Conservation (phyloP, 2,888 invertebrate species). For the Ophonus ardosiacus region DNA sequence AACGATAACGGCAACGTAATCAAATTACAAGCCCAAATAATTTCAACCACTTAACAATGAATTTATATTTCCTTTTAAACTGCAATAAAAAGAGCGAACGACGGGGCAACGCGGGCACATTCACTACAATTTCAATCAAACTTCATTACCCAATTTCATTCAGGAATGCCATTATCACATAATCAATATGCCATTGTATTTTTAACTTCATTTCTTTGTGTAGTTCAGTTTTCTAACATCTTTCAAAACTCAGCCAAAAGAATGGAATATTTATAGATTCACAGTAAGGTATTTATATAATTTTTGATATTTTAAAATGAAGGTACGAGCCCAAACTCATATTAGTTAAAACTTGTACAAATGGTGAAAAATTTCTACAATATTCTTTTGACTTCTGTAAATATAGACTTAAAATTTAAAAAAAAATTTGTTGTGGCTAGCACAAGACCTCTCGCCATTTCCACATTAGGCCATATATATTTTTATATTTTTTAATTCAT, state of each 20-base stretch:
- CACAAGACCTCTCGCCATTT: no score
- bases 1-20: slow-evolving; percentile 67
- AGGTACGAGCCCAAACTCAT: no score
- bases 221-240: not conserved
- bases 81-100: not conserved
- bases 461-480: no score
- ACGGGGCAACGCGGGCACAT: not conserved
- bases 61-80: slow-evolving; percentile 72
- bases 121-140: not conserved
- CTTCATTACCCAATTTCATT: not conserved
- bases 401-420: no score
- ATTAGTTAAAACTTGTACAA: no score
- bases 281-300: no score
- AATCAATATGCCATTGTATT: not conserved
- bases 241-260: not conserved
- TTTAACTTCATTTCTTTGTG: not conserved
- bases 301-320: no score
- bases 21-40: slow-evolving; percentile 71
- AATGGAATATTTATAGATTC: no score
- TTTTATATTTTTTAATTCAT: no score
- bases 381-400: no score
- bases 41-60: slow-evolving; percentile 71
- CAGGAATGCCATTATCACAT: not conserved
- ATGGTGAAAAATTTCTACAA: no score
- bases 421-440: no score